Evolutionary conservation across 2,797 vertebrate genomes (phyloP).

Genomic region (Choloepus didactylus): DNA sequence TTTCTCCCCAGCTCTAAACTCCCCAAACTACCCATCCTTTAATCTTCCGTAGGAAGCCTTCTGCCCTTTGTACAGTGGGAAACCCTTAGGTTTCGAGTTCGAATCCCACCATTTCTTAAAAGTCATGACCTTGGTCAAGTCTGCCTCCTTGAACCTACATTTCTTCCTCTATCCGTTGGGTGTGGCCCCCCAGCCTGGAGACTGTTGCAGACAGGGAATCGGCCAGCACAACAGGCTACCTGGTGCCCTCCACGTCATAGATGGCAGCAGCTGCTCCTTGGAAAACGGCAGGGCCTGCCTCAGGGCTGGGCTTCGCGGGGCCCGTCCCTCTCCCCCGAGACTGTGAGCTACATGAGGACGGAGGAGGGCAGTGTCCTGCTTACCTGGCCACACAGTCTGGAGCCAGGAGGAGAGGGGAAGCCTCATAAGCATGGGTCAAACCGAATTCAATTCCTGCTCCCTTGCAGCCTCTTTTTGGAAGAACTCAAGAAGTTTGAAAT

Average conservation of each 20-base stretch:
- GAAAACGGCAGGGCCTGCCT: rapidly evolving
- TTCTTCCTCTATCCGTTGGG: not conserved
- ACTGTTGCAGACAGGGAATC: not conserved
- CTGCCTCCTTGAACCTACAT: not conserved
- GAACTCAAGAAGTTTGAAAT: not conserved
- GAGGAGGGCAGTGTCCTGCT: not conserved
- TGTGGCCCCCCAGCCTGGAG: not conserved
- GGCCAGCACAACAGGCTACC: rapidly evolving
- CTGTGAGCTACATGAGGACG: not conserved
- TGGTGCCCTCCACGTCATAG: rapidly evolving
- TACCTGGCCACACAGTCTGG: not conserved
- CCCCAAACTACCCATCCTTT: not conserved
- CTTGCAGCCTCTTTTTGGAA: not conserved
- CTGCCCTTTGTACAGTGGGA: not conserved
- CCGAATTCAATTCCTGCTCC: not conserved
- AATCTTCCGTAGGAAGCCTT: not conserved
- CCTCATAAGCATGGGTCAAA: rapidly evolving
- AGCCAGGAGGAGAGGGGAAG: not conserved
- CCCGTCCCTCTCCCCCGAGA: rapidly evolving
- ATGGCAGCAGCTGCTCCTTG: rapidly evolving
- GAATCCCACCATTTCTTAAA: not conserved
- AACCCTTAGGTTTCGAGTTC: not conserved
- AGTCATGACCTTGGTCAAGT: no score
- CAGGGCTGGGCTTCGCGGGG: rapidly evolving
- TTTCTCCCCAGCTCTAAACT: not conserved